Conservation (phyloP, 1,140 invertebrate species). For the Riptortus pedestris region DNA sequence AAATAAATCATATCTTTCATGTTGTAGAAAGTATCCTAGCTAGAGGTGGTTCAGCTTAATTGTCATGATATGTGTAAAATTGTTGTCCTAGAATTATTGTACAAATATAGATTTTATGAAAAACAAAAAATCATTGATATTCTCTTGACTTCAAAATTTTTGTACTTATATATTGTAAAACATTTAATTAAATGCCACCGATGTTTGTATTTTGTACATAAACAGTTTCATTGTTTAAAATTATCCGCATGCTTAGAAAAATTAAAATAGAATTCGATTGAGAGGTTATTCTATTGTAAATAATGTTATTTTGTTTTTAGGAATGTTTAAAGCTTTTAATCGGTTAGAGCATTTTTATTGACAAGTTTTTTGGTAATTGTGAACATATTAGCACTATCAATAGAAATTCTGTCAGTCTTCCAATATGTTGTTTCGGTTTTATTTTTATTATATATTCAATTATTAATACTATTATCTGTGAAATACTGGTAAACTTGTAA, state of each 20-base stretch:
- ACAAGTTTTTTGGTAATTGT: too few relatives aligned
- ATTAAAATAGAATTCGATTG: neutral
- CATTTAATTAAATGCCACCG: too few relatives aligned
- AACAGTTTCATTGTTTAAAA: neutral
- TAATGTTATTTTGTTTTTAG: conserved; percentile 8
- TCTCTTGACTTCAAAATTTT: conserved; percentile 1
- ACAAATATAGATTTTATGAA: neutral
- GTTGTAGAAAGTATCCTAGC: conserved; percentile 16
- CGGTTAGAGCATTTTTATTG: conserved; percentile 15
- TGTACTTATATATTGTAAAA: conserved; percentile 1
- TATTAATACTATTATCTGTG: neutral
- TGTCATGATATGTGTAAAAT: conserved; percentile 12
- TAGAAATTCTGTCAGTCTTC: conserved; percentile 8
- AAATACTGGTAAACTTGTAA: neutral
- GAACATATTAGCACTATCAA: neutral
- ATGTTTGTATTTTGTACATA: neutral
- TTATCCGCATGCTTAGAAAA: neutral
- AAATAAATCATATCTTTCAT: conserved; percentile 18
- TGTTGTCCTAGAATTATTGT: conserved; percentile 1
- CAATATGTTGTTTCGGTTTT: conserved; percentile 9
- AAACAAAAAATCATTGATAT: neutral
- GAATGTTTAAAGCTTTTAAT: conserved; percentile 16
- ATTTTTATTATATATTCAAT: conserved; percentile 1
- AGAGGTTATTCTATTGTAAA: conserved; percentile 8
- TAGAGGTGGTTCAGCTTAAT: conserved; percentile 4